Conservation (phyloP, 37 sponge, comb jelly and placozoan genomes). For the Spongilla lacustris region DNA sequence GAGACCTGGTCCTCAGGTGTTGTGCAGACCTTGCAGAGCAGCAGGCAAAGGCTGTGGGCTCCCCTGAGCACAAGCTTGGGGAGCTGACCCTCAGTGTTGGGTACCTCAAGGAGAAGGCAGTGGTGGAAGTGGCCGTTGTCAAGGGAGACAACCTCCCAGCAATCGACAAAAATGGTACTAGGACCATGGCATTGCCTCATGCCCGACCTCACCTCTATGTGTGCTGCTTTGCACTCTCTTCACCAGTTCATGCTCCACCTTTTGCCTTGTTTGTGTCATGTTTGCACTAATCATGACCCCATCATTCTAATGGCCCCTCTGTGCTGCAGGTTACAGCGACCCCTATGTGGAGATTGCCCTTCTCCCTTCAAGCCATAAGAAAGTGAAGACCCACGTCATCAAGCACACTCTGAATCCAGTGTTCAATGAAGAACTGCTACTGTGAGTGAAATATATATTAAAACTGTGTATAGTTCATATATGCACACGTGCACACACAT, state of each 20-base stretch:
- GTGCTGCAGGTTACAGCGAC: slow-evolving; percentile 48
- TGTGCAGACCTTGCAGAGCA: slow-evolving; percentile 33
- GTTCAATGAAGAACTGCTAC: slow-evolving; percentile 37
- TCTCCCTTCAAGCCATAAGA: slow-evolving; percentile 18
- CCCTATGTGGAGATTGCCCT: slow-evolving; percentile 48
- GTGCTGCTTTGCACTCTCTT: background rate
- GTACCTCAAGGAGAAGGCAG: slow-evolving; percentile 23
- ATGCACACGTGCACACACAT: no score
- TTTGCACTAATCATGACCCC: no score
- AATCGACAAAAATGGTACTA: slow-evolving; percentile 39
- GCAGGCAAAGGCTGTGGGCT: background rate
- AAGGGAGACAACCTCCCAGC: slow-evolving; percentile 26
- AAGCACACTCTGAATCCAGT: slow-evolving; percentile 58
- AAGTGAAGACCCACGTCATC: slow-evolving; percentile 22
- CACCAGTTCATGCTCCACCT: background rate
- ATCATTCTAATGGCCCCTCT: background rate
- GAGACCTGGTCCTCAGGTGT: slow-evolving; percentile 26
- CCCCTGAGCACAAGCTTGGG: slow-evolving; percentile 13
- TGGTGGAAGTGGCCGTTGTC: slow-evolving; percentile 24
- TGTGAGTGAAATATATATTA: slow-evolving; percentile 40
- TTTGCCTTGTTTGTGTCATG: background rate
- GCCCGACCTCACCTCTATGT: no score
- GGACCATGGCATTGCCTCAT: background rate
- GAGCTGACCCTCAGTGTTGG: slow-evolving; percentile 21
- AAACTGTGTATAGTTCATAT: no score